phyloP scores from a whole-genome alignment of 2,797 vertebrate genomes.

The Schizothorax lantsangensis region DNA sequence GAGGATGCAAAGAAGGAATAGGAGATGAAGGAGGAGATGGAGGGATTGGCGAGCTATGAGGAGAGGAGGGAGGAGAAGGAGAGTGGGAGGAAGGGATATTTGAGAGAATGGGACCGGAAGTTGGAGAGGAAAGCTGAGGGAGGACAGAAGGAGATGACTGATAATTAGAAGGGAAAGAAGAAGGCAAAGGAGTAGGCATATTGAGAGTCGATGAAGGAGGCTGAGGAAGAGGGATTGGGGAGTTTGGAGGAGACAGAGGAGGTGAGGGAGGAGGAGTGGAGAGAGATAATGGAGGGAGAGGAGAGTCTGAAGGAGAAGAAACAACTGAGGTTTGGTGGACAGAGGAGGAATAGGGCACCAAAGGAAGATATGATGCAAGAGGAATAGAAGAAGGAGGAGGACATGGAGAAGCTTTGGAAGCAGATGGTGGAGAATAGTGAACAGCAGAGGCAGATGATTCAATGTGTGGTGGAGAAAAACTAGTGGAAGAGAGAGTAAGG shows the following conservation, averaged over 20 bases:
- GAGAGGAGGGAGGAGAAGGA: background rate
- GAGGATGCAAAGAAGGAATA: constrained; percentile 45
- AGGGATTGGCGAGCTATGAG: constrained; percentile 5
- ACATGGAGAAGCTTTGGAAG: constrained; percentile 7
- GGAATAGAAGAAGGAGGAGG: background rate
- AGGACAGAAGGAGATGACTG: constrained; percentile 57
- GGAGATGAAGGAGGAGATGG: constrained; percentile 23
- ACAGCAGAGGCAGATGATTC: constrained; percentile 14
- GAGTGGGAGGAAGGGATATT: constrained; percentile 8
- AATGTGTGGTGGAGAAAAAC: constrained; percentile 49
- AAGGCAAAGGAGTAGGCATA: background rate
- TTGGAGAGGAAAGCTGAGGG: constrained; percentile 70
- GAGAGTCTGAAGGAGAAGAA: constrained; percentile 35
- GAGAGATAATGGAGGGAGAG: constrained; percentile 35
- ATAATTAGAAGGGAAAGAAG: constrained; percentile 2
- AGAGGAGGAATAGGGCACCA: background rate
- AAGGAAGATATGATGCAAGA: background rate
- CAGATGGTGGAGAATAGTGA: background rate
- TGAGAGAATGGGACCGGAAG: constrained; percentile 54
- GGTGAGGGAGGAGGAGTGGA: constrained; percentile 27
- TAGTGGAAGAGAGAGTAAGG: constrained; percentile 64
- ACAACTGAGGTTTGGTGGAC: constrained; percentile 5
- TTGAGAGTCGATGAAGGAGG: background rate
- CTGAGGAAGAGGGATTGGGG: constrained; percentile 24
- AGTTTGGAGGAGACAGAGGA: constrained; percentile 41